Evolutionary conservation across 2,797 vertebrate species (phyloP), one percentile per base, ranked within the genome.

Genomic region (Danio aesculapii): DNA sequence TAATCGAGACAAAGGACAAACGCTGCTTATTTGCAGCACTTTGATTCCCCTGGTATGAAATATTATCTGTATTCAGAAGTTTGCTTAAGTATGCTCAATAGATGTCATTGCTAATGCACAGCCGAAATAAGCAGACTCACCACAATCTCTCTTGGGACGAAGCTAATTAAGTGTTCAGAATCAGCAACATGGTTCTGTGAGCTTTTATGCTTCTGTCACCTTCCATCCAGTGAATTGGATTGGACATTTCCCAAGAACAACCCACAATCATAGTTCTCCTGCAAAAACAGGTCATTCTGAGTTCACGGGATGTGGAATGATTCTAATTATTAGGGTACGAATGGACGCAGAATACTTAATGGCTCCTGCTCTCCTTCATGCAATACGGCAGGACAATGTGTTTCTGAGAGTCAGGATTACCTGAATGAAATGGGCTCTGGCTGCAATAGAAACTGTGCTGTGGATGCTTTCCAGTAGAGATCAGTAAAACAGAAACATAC

Each of bases 141-240:
- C 77, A 77, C 83, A 77, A 59, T 74, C 88, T 89, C 93, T 93
- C 91, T 82, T 86, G 92, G 92, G 93, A 93, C 85, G 39, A 85
- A 86, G 83, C 88, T 94, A 94, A 94, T 94, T 93, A 94, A 84
- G 86, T 92, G 91, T 92, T 94, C 86, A 81, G 90, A 93, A 92
- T 94, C 89, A 89, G 86, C 89, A 87, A 89, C 89, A 88, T 87
- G 88, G 83, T 87, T 92, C 88, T 87, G 73, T 88, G 87, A 88
- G 92, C 91, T 91, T 94, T 93, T 90, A 92, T 92, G 87, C 89
- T 87, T 91, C 91, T 92, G 92, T 93, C 93, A 93, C 91, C 93
- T 93, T 91, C 88, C 88, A 92, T 93, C 90, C 89, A 89, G 84
- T 90, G 87, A 91, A 90, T 84, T 88, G 89, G 88, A 92, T 90